Percentiles rank a stretch among this genome's conserved stretches.
Evolutionary conservation across 2,888 invertebrate genomes (phyloP).

Genomic region (Aspidapion aeneum): DNA sequence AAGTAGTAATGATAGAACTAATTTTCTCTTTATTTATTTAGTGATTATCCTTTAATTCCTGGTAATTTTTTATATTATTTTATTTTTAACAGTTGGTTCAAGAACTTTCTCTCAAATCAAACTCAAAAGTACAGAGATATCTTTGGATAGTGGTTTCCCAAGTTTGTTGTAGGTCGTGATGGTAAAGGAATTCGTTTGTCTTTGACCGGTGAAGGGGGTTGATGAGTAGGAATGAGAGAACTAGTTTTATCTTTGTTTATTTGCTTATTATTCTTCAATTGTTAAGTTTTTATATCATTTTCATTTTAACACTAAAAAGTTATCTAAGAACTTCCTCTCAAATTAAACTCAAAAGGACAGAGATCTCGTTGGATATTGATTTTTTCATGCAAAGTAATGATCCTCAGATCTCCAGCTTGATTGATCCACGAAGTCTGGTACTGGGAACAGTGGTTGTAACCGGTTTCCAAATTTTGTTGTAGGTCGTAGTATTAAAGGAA

Average conservation of each 20-base stretch:
- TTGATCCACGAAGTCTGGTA: conserved; percentile 58
- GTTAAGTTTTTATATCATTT: no score
- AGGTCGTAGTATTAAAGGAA: conserved; percentile 38
- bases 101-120: conserved; percentile 52
- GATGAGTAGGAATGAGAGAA: no score
- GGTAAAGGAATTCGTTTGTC: conserved; percentile 52
- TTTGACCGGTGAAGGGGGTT: conserved; percentile 64
- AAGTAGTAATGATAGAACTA: no score
- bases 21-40: no score
- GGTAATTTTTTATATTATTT: no score
- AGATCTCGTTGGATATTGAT: conserved; percentile 53
- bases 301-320: no score
- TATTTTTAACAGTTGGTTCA: no score
- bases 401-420: conserved; percentile 53
- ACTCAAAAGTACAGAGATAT: conserved; percentile 53
- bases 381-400: conserved; percentile 53
- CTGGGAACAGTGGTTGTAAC: conserved; percentile 40
- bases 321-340: no score
- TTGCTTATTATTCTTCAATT: no score
- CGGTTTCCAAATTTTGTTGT: conserved; percentile 35
- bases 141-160: conserved; percentile 49
- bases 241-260: no score
- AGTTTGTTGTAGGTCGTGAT: conserved; percentile 31
- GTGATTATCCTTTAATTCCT: no score
- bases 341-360: conserved; percentile 52